Conservation (phyloP, 2,113 vertebrate species). For the Zonotrichia leucophrys region DNA sequence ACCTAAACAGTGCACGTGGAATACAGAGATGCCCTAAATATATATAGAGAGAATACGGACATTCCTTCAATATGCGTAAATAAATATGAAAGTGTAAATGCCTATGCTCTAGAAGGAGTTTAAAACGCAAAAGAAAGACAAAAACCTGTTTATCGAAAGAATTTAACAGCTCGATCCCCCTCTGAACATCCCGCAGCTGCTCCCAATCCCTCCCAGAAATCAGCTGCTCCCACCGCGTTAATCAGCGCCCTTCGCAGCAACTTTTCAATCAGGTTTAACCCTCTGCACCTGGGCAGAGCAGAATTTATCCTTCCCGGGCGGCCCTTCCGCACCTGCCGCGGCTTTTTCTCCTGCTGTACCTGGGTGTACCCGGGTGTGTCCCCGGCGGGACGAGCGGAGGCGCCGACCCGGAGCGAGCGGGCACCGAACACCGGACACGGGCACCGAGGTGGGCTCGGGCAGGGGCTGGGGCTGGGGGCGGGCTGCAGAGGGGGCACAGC, state of each 20-base stretch:
- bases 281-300: not conserved
- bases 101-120: not conserved
- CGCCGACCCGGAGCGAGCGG: not conserved
- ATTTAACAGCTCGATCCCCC: too few relatives aligned
- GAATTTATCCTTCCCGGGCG: rapidly evolving
- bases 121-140: not conserved
- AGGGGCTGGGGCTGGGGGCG: not conserved
- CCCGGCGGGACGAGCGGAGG: not conserved
- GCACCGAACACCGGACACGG: rapidly evolving
- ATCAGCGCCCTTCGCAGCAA: rapidly evolving
- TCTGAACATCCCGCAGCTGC: not conserved
- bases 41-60: rapidly evolving
- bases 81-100: not conserved
- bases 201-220: not conserved
- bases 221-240: not conserved
- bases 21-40: not conserved
- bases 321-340: rapidly evolving
- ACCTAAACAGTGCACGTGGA: rapidly evolving
- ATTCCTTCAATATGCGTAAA: not conserved
- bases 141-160: not conserved
- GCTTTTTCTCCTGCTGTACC: too few relatives aligned
- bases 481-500: not conserved
- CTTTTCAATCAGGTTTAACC: not conserved
- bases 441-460: not conserved
- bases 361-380: not conserved